Percentiles rank a stretch among this genome's conserved stretches.
These are phyloP conservation scores for Fundulus diaphanus DNA, from an alignment of 2,797 vertebrate species.

Conservation along the genomic window DNA sequence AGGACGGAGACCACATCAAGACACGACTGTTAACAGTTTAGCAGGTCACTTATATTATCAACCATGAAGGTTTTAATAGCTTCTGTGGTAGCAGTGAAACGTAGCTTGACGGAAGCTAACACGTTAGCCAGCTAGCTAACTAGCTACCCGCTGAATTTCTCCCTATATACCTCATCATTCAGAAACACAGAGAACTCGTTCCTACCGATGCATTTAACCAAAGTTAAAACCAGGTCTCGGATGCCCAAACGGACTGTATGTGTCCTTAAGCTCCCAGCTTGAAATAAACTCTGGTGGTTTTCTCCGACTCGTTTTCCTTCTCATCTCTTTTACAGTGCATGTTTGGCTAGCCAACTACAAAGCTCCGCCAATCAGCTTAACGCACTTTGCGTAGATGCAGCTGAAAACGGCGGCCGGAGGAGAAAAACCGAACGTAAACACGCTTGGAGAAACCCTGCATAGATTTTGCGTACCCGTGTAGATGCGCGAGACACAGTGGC, in stretches of 20 bases:
- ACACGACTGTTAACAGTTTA: not conserved
- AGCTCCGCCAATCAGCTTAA: conserved; percentile 38
- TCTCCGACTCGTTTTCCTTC: conserved; percentile 63
- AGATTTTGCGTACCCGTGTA: not conserved
- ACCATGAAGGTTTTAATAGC: not conserved
- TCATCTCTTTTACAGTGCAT: conserved; percentile 66
- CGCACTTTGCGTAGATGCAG: conserved; percentile 40
- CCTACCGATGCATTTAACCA: not conserved
- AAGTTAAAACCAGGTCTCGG: not conserved
- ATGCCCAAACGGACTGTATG: not conserved
- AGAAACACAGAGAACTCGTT: conserved; percentile 20
- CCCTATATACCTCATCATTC: conserved; percentile 33
- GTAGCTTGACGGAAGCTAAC: conserved; percentile 23
- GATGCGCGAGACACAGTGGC: not conserved
- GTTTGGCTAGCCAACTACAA: conserved; percentile 75
- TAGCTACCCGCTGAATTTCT: conserved; percentile 52
- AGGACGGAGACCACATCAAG: not conserved
- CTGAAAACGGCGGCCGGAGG: rapidly evolving
- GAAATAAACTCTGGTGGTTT: conserved; percentile 34
- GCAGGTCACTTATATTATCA: not conserved
- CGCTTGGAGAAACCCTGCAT: conserved; percentile 34
- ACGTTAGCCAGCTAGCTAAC: conserved; percentile 54
- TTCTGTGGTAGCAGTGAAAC: not conserved
- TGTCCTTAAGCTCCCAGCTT: conserved; percentile 1
- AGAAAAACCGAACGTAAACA: conserved; percentile 4